Percentiles rank a stretch among this genome's conserved stretches.
Conservation (phyloP, 2,113 vertebrate species). For the Mormoops blainvillei region DNA sequence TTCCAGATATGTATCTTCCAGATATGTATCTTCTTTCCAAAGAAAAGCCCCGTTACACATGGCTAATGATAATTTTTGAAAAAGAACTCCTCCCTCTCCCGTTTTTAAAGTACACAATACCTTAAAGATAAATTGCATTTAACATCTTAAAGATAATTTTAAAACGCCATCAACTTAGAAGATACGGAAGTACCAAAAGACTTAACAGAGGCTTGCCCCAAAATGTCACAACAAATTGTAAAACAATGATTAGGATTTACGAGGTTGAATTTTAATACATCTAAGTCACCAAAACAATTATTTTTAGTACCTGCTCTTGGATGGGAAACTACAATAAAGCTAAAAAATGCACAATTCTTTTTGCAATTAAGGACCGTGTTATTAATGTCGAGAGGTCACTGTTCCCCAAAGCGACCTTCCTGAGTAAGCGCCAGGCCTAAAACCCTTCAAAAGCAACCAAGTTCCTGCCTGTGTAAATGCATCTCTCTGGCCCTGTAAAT, state of each 20-base stretch:
- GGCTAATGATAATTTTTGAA: not conserved
- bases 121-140: not conserved
- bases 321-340: not conserved
- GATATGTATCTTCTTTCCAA: not conserved
- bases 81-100: not conserved
- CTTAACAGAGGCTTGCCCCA: not conserved
- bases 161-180: constrained; percentile 1
- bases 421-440: not conserved
- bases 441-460: constrained; percentile 6
- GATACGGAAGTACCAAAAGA: not conserved
- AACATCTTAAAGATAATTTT: constrained; percentile 12
- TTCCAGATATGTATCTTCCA: not conserved
- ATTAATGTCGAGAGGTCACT: not conserved
- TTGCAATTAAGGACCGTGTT: not conserved
- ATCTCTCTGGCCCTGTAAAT: not conserved
- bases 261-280: not conserved
- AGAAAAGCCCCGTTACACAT: constrained; percentile 23
- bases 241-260: not conserved
- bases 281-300: not conserved
- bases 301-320: constrained; percentile 1
- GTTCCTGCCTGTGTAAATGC: constrained; percentile 47
- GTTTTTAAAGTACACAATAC: not conserved
- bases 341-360: not conserved
- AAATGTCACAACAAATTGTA: constrained; percentile 16
- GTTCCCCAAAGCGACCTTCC: not conserved